Conservation (phyloP, 2,888 invertebrate genomes). For the Phyllotreta striolata region DNA sequence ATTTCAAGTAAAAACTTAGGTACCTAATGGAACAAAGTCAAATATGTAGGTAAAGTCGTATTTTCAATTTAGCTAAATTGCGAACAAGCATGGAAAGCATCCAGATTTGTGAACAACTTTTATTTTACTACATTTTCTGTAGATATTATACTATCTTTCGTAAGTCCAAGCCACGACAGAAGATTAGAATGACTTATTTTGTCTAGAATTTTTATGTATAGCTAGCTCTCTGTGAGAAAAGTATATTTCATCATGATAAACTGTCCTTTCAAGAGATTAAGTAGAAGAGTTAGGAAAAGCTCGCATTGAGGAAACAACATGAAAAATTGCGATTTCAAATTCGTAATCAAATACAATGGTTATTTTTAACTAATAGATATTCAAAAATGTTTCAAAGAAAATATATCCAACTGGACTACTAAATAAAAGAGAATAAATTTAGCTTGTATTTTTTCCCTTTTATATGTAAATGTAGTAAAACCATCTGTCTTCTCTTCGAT, state of each 20-base stretch:
- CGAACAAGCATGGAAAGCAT: too few species aligned
- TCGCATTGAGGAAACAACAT: too few species aligned
- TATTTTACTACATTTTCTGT: too few species aligned
- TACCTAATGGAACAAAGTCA: too few species aligned
- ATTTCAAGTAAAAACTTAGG: background rate
- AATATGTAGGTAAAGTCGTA: too few species aligned
- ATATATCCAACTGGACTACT: background rate
- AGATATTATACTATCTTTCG: too few species aligned
- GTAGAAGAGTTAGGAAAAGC: background rate
- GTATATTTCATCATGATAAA: constrained; percentile 29
- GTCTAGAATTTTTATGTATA: constrained; percentile 31
- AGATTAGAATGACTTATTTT: constrained; percentile 38
- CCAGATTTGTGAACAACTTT: too few species aligned
- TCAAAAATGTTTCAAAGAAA: too few species aligned
- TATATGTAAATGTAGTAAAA: constrained; percentile 2
- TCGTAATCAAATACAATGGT: too few species aligned
- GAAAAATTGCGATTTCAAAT: too few species aligned
- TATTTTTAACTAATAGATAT: too few species aligned
- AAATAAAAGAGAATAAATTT: constrained; percentile 1
- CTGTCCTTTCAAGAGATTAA: constrained; percentile 24
- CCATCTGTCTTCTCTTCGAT: constrained; percentile 3
- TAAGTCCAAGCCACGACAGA: constrained; percentile 21
- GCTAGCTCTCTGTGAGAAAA: constrained; percentile 23
- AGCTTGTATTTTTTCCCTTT: constrained; percentile 7
- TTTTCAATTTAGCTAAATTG: too few species aligned